These are phyloP conservation scores for Notodonta ziczac DNA, from an alignment of 2,888 invertebrate genomes.

Conservation along the genomic window DNA sequence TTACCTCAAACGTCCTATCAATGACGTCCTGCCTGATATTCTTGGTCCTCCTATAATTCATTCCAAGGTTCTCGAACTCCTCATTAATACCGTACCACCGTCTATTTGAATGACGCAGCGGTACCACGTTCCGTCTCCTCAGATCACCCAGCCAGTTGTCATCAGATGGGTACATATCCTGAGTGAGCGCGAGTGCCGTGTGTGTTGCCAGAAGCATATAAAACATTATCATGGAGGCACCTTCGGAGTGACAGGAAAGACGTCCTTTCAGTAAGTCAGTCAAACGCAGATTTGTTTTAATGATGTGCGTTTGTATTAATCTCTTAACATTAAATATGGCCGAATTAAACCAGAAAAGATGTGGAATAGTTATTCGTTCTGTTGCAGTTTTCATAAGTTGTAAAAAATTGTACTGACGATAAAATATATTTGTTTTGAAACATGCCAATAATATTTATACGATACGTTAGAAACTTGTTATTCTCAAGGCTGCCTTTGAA, in stretches of 20 bases:
- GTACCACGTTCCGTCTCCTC: neutral
- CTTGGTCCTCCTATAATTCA: neutral
- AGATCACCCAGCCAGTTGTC: neutral
- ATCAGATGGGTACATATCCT: neutral
- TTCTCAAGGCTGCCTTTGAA: no score
- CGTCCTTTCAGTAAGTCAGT: no score
- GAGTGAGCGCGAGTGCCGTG: neutral
- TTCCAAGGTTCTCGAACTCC: neutral
- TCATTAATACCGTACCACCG: neutral
- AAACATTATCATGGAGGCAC: neutral
- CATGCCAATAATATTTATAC: no score
- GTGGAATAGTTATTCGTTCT: no score
- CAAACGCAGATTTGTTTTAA: no score
- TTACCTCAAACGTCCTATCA: slow-evolving; percentile 1
- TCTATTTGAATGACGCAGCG: neutral
- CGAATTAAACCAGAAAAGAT: no score
- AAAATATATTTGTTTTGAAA: no score
- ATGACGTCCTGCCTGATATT: neutral
- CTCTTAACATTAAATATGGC: no score
- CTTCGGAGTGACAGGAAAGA: neutral
- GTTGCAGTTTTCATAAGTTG: no score
- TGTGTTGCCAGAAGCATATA: neutral
- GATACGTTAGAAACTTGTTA: no score
- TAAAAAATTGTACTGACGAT: no score
- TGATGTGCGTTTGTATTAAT: no score